Conservation (phyloP, 2,797 vertebrate genomes). For the Argyrosomus regius region DNA sequence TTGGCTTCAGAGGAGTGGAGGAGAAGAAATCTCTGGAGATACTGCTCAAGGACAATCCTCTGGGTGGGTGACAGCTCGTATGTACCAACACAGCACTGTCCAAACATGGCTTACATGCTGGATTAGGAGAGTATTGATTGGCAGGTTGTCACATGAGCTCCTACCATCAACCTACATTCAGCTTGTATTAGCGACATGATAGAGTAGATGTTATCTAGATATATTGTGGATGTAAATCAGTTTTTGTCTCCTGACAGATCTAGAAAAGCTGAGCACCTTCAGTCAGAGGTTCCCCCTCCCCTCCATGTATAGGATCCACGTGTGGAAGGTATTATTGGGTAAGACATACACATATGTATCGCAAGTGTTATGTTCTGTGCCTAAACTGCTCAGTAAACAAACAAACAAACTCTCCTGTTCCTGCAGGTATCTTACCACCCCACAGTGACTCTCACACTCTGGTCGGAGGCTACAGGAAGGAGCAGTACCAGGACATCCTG, state of each 20-base stretch:
- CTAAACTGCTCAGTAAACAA: neutral
- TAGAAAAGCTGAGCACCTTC: slow-evolving; percentile 97
- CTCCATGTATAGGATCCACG: slow-evolving; percentile 95
- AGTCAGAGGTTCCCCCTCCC: slow-evolving; percentile 98
- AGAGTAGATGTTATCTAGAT: neutral
- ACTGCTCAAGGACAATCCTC: slow-evolving; percentile 94
- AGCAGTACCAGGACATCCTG: slow-evolving; percentile 91
- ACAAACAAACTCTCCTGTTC: neutral
- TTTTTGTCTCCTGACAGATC: slow-evolving; percentile 84
- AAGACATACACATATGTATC: slow-evolving; percentile 57
- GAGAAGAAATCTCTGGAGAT: slow-evolving; percentile 99
- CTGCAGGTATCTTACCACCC: slow-evolving; percentile 92
- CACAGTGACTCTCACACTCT: slow-evolving; percentile 92
- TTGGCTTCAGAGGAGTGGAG: slow-evolving; percentile 98
- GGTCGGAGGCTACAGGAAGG: slow-evolving; percentile 90
- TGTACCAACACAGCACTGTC: neutral
- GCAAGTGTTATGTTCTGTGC: neutral
- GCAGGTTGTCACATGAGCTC: neutral
- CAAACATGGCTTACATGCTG: neutral
- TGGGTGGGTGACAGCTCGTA: slow-evolving; percentile 82
- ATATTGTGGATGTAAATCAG: neutral
- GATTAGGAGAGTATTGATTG: neutral
- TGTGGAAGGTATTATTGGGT: slow-evolving; percentile 98
- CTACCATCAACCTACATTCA: neutral
- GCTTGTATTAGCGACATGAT: neutral